phyloP scores from a whole-genome alignment of 2,888 invertebrate species.

The Ochropleura plecta region DNA sequence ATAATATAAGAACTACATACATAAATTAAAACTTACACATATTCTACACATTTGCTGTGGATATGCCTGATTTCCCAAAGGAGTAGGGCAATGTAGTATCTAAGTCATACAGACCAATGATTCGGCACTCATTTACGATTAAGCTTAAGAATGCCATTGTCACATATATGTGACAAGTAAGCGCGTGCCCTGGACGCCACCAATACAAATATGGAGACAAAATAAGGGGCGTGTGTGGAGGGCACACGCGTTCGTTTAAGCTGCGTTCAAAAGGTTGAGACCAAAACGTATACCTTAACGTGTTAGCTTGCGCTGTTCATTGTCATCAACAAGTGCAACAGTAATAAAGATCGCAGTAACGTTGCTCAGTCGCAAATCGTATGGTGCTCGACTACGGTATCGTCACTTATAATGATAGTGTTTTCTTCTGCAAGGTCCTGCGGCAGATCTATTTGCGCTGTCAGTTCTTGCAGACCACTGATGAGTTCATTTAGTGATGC shows the following conservation, averaged over 20 bases:
- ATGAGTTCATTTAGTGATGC: conserved; percentile 81
- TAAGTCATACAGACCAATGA: not conserved
- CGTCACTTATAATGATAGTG: conserved; percentile 84
- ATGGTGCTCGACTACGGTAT: conserved; percentile 84
- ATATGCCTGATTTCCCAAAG: not conserved
- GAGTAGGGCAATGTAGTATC: not conserved
- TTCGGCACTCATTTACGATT: not conserved
- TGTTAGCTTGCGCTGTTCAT: not conserved
- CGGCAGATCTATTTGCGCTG: conserved; percentile 84
- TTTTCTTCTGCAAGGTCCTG: conserved; percentile 83
- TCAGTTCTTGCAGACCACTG: conserved; percentile 83
- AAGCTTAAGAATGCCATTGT: not conserved
- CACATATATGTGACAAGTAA: too few relatives aligned
- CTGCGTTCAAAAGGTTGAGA: too few relatives aligned
- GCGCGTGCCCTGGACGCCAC: too few relatives aligned
- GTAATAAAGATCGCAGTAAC: not conserved
- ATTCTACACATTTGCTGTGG: conserved; percentile 1
- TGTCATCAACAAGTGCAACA: not conserved
- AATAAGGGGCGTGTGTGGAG: too few relatives aligned
- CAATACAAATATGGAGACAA: too few relatives aligned
- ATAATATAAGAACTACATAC: conserved; percentile 15
- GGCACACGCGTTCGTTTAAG: too few relatives aligned
- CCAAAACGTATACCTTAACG: not conserved
- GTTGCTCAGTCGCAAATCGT: conserved; percentile 80
- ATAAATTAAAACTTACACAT: conserved; percentile 51